Conservation (phyloP, 2,888 invertebrate genomes). For the Andrena bucephala region DNA sequence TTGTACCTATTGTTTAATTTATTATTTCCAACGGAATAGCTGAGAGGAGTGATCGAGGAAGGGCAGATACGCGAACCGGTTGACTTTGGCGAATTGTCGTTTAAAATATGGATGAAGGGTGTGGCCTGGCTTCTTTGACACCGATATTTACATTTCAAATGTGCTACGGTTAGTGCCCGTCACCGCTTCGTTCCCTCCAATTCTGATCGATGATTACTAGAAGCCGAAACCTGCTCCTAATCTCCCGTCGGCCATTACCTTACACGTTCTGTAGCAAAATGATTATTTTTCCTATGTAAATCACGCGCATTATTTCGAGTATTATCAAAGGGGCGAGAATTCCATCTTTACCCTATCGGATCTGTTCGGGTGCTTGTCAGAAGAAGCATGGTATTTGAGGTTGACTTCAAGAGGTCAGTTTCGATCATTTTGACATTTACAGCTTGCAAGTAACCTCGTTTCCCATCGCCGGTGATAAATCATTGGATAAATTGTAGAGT, state of each 20-base stretch:
- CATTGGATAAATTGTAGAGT: constrained; percentile 19
- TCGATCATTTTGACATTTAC: constrained; percentile 24
- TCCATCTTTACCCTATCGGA: background rate
- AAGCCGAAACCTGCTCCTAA: background rate
- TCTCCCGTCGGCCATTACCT: background rate
- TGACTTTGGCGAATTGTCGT: constrained; percentile 47
- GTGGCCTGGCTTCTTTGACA: constrained; percentile 55
- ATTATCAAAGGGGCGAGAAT: background rate
- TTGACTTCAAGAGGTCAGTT: constrained; percentile 45
- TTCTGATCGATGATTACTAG: constrained; percentile 36
- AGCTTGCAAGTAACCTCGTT: constrained; percentile 48
- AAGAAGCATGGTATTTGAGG: constrained; percentile 1
- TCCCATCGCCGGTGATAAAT: background rate
- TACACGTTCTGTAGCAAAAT: background rate
- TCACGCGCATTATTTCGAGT: background rate
- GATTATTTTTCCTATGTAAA: background rate
- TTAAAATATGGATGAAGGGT: constrained; percentile 63
- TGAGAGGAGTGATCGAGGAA: constrained; percentile 2
- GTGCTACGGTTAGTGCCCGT: constrained; percentile 8
- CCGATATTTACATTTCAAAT: constrained; percentile 70
- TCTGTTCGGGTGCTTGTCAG: background rate
- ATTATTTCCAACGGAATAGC: constrained; percentile 7
- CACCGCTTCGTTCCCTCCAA: constrained; percentile 4
- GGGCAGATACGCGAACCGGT: constrained; percentile 61
- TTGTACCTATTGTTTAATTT: background rate